Evolutionary conservation across 2,888 invertebrate species (phyloP), one percentile per base, ranked within the genome.

Genomic region (Drosophila infuscata): DNA sequence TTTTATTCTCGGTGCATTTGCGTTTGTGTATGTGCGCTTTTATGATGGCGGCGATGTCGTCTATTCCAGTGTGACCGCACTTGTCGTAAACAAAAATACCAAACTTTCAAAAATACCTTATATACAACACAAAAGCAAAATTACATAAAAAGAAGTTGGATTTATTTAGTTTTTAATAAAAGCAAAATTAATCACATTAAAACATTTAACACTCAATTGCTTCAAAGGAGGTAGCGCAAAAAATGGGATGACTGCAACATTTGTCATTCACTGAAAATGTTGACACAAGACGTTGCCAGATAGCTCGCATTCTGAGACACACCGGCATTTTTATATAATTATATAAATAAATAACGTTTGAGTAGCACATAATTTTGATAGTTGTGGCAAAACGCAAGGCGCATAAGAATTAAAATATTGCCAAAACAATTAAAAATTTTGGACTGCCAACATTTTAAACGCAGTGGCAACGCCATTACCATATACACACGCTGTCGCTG

Each of bases 401-500:
- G 29, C 35, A 29, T 17, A 11, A 36, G 38, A 3, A n/a, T 43
- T 38, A 17, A 63, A 36, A 30, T 2, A 59, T 66, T 0, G n/a
- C 41, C 58, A 59, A n/a, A 9, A 53, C 30, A 41, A 43, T 38
- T 41, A 0, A 0, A 20, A 20, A 51, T 53, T 36, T 69, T 38
- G 29, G n/a, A 52, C 41, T 71, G 35, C 5, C 48, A 33, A 30
- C 20, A 3, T 0, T 9, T 7, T 15, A 9, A 57, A 51, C 30
- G 1, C n/a, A 56, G 72, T 88, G 88, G 83, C 83, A 83, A 88
- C 85, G 69, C 71, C 43, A 17, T 60, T 49, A 74, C 64, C 67
- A 74, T 73, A 87, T 88, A 89, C 87, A 86, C 89, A 85, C 83
- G 86, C 88, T 79, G 79, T 70, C 74, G 52, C 43, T 76, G 66